phyloP scores from a whole-genome alignment of 1,140 invertebrate species.

The Brevipalpus yothersi region DNA sequence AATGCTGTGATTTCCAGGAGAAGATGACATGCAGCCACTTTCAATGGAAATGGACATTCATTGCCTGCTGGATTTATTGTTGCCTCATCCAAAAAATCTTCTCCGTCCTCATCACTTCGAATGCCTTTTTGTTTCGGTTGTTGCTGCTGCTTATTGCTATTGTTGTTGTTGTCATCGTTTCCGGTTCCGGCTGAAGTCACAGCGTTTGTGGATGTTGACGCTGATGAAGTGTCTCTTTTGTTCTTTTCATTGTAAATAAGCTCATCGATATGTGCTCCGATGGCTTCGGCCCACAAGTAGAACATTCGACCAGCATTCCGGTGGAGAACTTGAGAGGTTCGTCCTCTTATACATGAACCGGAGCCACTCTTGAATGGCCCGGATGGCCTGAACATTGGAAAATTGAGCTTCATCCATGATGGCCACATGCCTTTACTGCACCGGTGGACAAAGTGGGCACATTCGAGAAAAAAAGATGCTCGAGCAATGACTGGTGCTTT shows the following conservation, averaged over 20 bases:
- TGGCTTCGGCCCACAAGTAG: conserved; percentile 78
- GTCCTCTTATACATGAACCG: background rate
- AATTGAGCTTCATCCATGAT: conserved; percentile 68
- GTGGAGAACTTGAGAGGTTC: conserved; percentile 46
- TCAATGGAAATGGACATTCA: conserved; percentile 67
- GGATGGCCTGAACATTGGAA: conserved; percentile 48
- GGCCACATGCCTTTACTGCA: conserved; percentile 98
- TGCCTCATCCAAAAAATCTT: conserved; percentile 82
- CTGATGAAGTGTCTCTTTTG: background rate
- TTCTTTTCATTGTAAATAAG: conserved; percentile 21
- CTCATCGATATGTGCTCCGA: conserved; percentile 59
- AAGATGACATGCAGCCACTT: conserved; percentile 72
- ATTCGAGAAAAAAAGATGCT: conserved; percentile 74
- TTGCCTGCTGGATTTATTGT: conserved; percentile 22
- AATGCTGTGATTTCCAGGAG: conserved; percentile 91
- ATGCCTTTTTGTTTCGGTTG: conserved; percentile 48
- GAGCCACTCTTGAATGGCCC: conserved; percentile 25
- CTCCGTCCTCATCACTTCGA: conserved; percentile 80
- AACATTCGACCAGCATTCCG: conserved; percentile 81
- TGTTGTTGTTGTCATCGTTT: background rate
- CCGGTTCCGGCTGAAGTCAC: conserved; percentile 18
- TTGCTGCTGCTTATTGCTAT: background rate
- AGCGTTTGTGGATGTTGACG: no score
- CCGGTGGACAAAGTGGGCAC: conserved; percentile 79
- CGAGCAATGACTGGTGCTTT: conserved; percentile 75